A percentile compares a stretch with the other conserved stretches of the same genome.
These are phyloP conservation scores for Ectemnius lituratus DNA, from an alignment of 2,888 invertebrate species.

Conservation along the genomic window DNA sequence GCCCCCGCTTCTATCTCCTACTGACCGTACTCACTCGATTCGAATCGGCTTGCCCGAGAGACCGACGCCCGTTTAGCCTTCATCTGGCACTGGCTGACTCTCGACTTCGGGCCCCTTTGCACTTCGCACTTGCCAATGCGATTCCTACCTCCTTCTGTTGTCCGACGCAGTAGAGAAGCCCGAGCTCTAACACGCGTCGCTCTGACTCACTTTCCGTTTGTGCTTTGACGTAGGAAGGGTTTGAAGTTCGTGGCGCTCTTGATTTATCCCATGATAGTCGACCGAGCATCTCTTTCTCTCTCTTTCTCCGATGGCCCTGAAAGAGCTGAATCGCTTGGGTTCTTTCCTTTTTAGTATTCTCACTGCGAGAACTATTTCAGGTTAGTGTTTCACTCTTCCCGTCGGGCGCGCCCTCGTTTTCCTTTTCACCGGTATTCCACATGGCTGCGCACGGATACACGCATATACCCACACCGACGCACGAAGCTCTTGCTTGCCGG, in stretches of 20 bases:
- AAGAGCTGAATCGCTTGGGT: not conserved
- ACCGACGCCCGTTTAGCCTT: not conserved
- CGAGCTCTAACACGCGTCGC: conserved; percentile 29
- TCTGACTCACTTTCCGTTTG: conserved; percentile 24
- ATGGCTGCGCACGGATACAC: conserved; percentile 36
- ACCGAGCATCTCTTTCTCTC: conserved; percentile 1
- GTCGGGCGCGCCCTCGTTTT: conserved; percentile 24
- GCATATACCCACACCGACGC: conserved; percentile 28
- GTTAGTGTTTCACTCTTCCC: conserved; percentile 31
- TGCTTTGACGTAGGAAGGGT: conserved; percentile 20
- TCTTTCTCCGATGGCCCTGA: not conserved
- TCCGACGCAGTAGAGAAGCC: conserved; percentile 12
- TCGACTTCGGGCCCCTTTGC: too few species aligned
- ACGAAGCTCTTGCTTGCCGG: conserved; percentile 13
- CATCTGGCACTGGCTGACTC: not conserved
- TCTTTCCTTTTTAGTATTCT: conserved; percentile 1
- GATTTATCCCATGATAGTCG: conserved; percentile 17
- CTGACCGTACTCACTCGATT: conserved; percentile 8
- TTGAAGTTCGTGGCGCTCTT: too few species aligned
- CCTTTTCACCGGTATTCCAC: conserved; percentile 57
- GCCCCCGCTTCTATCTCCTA: too few species aligned
- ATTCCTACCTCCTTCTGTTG: not conserved
- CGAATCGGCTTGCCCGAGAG: conserved; percentile 9
- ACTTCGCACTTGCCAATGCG: not conserved
- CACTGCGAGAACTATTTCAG: conserved; percentile 34